Conservation (phyloP, 2,113 vertebrate species). For the Piprites chloris region DNA sequence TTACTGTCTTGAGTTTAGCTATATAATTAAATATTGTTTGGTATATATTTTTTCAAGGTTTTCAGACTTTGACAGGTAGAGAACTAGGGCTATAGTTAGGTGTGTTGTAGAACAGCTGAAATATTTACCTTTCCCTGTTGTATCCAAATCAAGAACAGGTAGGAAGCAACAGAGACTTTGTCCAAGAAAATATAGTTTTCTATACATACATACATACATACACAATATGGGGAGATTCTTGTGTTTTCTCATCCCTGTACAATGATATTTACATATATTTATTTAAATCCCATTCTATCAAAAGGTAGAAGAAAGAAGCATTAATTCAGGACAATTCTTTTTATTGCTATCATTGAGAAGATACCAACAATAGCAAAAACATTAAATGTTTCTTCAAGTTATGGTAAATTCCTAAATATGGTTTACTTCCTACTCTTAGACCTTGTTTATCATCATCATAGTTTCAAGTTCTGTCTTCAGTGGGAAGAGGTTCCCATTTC, state of each 20-base stretch:
- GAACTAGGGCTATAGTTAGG: neutral
- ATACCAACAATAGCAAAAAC: neutral
- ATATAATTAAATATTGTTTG: neutral
- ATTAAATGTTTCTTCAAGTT: neutral
- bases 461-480: neutral
- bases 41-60: neutral
- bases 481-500: neutral
- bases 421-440: neutral
- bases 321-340: neutral
- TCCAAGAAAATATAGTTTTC: neutral
- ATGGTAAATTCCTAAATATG: neutral
- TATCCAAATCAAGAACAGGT: neutral
- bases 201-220: too few species aligned
- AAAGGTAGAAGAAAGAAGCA: neutral
- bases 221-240: neutral
- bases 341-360: neutral
- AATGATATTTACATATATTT: neutral
- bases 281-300: neutral
- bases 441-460: neutral
- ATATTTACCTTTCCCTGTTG: neutral
- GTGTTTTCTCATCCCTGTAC: neutral
- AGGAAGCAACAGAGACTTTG: neutral
- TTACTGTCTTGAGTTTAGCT: neutral
- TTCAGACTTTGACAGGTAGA: neutral
- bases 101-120: neutral